Conservation (phyloP, 1,140 invertebrate species). For the Zaprionus taronus region DNA sequence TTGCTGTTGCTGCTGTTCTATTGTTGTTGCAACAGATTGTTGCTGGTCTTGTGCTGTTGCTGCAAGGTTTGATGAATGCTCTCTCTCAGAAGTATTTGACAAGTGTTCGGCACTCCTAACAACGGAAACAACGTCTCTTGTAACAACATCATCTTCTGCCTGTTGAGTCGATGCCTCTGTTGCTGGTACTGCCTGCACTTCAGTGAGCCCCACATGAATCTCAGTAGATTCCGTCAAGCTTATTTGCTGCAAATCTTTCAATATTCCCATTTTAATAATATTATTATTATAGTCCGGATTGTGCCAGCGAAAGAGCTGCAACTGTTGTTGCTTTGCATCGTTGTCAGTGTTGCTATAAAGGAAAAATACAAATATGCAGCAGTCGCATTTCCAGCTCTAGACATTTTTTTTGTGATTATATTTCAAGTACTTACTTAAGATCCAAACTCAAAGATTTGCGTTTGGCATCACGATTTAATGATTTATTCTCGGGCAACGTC, state of each 20-base stretch:
- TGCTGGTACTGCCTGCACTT: background rate
- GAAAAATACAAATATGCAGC: too few species aligned
- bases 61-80: background rate
- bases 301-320: conserved; percentile 54
- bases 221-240: background rate
- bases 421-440: conserved; percentile 8
- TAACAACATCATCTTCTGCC: background rate
- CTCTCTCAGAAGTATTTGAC: background rate
- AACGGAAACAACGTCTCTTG: background rate
- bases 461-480: conserved; percentile 8
- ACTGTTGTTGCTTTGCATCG: conserved; percentile 4
- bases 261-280: conserved; percentile 25
- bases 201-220: conserved; percentile 10
- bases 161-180: background rate
- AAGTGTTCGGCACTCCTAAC: too few species aligned
- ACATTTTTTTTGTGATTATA: too few species aligned
- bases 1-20: background rate
- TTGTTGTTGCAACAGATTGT: background rate
- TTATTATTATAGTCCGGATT: conserved; percentile 25
- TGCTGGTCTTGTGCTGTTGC: background rate
- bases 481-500: conserved; percentile 1
- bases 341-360: conserved; percentile 4
- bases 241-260: conserved; percentile 8
- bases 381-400: too few species aligned
- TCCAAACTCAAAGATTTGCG: background rate